These are phyloP conservation scores for Rhinogobius similis DNA, from an alignment of 2,113 vertebrate species.

Conservation along the genomic window DNA sequence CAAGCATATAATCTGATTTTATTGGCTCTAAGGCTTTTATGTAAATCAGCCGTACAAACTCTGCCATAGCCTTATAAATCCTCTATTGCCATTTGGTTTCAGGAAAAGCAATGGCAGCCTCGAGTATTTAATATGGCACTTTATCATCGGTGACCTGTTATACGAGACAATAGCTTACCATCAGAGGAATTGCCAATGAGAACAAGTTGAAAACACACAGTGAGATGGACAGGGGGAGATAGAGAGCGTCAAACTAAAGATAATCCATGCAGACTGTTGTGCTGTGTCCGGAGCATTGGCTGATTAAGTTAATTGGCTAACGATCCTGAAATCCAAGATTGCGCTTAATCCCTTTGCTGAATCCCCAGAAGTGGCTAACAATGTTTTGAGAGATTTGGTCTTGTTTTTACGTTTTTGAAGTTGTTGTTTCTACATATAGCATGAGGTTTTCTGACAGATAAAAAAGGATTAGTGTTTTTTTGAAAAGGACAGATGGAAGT, in stretches of 20 bases:
- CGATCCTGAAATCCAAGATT: conserved; percentile 53
- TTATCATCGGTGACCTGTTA: conserved; percentile 24
- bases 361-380: conserved; percentile 17
- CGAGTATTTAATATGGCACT: background rate
- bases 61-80: background rate
- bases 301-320: conserved; percentile 74
- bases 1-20: background rate
- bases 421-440: background rate
- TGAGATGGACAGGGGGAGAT: conserved; percentile 34
- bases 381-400: background rate
- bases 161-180: background rate
- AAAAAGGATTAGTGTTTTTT: too few relatives aligned
- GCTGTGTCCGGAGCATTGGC: conserved; percentile 54
- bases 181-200: conserved; percentile 27
- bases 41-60: background rate
- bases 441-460: background rate
- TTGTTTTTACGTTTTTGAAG: background rate
- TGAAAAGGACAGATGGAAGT: too few relatives aligned
- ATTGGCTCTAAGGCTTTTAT: background rate
- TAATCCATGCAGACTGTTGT: conserved; percentile 66
- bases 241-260: conserved; percentile 56
- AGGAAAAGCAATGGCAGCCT: background rate
- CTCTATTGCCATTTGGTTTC: background rate
- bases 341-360: conserved; percentile 54
- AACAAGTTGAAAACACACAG: conserved; percentile 21